These are phyloP conservation scores for Mastomys coucha DNA, from an alignment of 2,113 vertebrate genomes.

Conservation along the genomic window DNA sequence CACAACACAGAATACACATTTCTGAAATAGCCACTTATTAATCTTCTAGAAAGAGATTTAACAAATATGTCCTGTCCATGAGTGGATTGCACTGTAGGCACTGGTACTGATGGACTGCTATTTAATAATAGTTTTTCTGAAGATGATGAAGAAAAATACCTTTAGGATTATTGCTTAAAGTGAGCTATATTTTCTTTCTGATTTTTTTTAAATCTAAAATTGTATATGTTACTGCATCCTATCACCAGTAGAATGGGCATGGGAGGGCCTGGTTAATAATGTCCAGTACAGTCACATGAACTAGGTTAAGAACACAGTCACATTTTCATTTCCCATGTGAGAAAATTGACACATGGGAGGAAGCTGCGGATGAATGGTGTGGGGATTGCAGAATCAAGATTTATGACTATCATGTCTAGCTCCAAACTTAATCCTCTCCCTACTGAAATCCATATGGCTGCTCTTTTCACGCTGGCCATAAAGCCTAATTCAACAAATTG, in stretches of 20 bases:
- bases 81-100: background rate
- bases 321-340: background rate
- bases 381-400: background rate
- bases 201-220: background rate
- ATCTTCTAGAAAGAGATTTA: background rate
- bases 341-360: background rate
- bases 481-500: background rate
- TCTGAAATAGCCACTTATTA: constrained; percentile 1
- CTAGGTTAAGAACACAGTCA: background rate
- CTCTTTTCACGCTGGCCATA: background rate
- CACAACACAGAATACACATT: background rate
- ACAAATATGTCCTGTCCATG: background rate
- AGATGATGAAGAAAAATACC: background rate
- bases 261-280: background rate
- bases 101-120: background rate
- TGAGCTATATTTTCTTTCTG: background rate
- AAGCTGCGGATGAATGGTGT: background rate
- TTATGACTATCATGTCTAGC: background rate
- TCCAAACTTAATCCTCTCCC: background rate
- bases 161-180: background rate
- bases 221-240: background rate
- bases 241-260: background rate
- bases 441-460: background rate
- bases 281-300: background rate
- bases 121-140: background rate